A percentile compares a stretch with the other conserved stretches of the same genome.
These are phyloP conservation scores for Bhutanitis thaidina DNA, from an alignment of 2,888 invertebrate species.

Conservation along the genomic window DNA sequence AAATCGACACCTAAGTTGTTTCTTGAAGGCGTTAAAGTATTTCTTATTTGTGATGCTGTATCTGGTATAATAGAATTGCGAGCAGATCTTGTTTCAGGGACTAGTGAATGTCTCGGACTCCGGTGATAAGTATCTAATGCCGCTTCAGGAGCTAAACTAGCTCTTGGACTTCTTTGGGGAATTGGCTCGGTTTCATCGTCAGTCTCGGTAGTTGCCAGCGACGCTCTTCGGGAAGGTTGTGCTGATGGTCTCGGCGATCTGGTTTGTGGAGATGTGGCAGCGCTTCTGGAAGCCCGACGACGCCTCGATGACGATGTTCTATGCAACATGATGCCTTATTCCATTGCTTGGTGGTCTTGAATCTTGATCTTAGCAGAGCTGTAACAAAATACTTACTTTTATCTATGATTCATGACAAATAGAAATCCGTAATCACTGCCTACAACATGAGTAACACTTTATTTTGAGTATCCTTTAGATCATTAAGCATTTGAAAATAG, in stretches of 20 bases:
- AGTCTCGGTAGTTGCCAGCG: slow-evolving; percentile 82
- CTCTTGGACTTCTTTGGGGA: slow-evolving; percentile 73
- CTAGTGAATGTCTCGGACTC: slow-evolving; percentile 78
- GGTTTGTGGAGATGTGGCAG: slow-evolving; percentile 82
- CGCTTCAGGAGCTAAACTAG: slow-evolving; percentile 80
- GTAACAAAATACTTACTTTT: slow-evolving; percentile 3
- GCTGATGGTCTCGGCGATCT: slow-evolving; percentile 70
- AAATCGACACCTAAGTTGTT: slow-evolving; percentile 81
- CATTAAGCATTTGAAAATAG: too few relatives aligned
- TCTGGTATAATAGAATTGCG: slow-evolving; percentile 83
- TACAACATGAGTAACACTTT: too few relatives aligned
- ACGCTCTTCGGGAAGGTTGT: slow-evolving; percentile 76
- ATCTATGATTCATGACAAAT: too few relatives aligned
- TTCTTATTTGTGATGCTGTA: slow-evolving; percentile 72
- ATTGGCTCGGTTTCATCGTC: slow-evolving; percentile 76
- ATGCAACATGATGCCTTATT: slow-evolving; percentile 78
- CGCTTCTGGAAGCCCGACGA: slow-evolving; percentile 83
- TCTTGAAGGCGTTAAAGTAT: slow-evolving; percentile 78
- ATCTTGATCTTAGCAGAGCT: neutral
- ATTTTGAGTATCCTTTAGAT: too few relatives aligned
- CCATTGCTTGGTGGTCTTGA: neutral
- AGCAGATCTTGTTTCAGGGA: slow-evolving; percentile 78
- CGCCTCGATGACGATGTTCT: slow-evolving; percentile 83
- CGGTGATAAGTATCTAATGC: slow-evolving; percentile 74
- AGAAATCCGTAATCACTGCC: too few relatives aligned